Evolutionary conservation across 2,113 vertebrate genomes (phyloP).

Genomic region (Uria aalge): DNA sequence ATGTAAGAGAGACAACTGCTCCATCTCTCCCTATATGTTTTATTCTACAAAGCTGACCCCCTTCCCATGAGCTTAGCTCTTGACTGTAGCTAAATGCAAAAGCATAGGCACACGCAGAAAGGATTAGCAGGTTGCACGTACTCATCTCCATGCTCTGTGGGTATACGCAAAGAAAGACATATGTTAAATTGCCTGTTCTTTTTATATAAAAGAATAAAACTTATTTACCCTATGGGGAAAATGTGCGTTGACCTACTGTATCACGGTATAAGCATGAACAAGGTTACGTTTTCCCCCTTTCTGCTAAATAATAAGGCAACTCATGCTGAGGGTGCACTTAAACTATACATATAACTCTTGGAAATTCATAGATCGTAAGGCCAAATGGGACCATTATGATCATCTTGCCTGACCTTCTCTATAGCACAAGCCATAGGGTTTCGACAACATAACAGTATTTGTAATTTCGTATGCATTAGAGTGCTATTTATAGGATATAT

Average conservation of each 20-base stretch:
- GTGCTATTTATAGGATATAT: constrained; percentile 39
- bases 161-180: background rate
- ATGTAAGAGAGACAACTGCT: background rate
- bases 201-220: background rate
- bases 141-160: background rate
- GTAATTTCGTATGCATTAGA: constrained; percentile 51
- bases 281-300: constrained; percentile 18
- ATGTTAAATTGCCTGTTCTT: background rate
- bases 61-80: background rate
- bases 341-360: constrained; percentile 49
- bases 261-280: background rate
- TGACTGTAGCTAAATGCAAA: background rate
- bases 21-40: background rate
- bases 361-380: constrained; percentile 60
- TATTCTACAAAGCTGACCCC: background rate
- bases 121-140: background rate
- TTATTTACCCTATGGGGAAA: background rate
- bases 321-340: constrained; percentile 53
- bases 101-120: background rate
- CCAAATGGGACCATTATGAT: constrained; percentile 57
- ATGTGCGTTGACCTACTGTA: background rate
- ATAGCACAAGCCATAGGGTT: constrained; percentile 53
- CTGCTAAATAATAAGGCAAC: constrained; percentile 61
- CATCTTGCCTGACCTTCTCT: constrained; percentile 54
- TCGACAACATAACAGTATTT: constrained; percentile 40